Evolutionary conservation across 2,888 invertebrate species (phyloP), one percentile per base, ranked within the genome.

Genomic region (Drosophila fungiperda): DNA sequence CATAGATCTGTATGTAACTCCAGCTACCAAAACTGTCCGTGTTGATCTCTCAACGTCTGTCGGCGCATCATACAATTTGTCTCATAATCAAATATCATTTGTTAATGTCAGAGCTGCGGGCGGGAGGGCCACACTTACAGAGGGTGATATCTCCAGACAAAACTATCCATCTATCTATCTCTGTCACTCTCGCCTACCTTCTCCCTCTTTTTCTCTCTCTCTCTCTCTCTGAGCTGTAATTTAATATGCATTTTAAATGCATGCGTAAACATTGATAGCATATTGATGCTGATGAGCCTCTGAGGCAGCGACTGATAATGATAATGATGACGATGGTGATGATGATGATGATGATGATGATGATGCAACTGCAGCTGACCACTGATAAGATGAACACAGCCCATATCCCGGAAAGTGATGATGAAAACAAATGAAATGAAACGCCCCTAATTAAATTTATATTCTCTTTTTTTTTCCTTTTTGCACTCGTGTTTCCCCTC

Each of bases 21-120:
- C 36, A 4, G 7, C 50, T 33, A 20, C 11, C n/a, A 38, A n/a
- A 15, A n/a, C 11, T 26, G 11, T 15, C 29, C 1, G 45, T 17
- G 55, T 11, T 49, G 69, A 81, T 68, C 64, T 58, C 29, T 40
- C 57, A 49, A 49, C 48, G 67, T 66, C 68, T 76, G 74, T 73
- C 87, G 85, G 82, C 81, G 82, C 89, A 76, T 82, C 78, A 76
- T 42, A 87, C 82, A 89, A 89, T 90, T 89, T 90, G 89, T 89
- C 89, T 87, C 83, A 73, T 80, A 90, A 90, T 89, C 90, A 87
- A 89, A 89, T 84, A 82, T 90, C 89, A 89, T 89, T 89, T 90
- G 87, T 89, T 75, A 83, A 80, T 85, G 89, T 87, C 89, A 83
- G 74, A 61, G 48, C 80, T 78, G 80, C 74, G 76, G 82, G 76